Percentiles rank a stretch among this genome's conserved stretches.
Conservation (phyloP, 2,797 vertebrate species). For the Peromyscus melanophrys region DNA sequence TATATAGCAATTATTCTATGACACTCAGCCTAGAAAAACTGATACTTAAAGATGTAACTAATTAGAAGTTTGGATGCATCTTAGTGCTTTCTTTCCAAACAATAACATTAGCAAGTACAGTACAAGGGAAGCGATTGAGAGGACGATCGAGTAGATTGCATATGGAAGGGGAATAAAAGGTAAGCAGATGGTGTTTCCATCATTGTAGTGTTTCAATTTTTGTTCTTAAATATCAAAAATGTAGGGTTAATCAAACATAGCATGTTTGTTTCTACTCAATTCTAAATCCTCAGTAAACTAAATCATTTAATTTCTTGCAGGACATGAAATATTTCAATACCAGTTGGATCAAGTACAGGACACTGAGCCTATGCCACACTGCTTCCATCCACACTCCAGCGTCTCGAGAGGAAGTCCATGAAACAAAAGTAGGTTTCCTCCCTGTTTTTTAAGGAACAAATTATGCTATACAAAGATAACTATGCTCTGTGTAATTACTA, state of each 20-base stretch:
- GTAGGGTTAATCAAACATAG: not conserved
- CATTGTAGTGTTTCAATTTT: not conserved
- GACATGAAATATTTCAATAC: not conserved
- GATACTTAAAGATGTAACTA: not conserved
- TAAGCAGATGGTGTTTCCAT: not conserved
- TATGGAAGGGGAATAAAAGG: fast-evolving
- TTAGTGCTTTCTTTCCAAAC: not conserved
- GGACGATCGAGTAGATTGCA: not conserved
- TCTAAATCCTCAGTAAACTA: not conserved
- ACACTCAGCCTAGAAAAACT: not conserved
- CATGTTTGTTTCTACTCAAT: not conserved
- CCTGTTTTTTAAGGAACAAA: not conserved
- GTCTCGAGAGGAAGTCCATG: not conserved
- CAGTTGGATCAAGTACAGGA: not conserved
- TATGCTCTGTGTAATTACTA: not conserved
- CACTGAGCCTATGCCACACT: not conserved
- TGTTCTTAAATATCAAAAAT: not conserved
- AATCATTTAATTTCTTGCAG: not conserved
- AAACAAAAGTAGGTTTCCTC: not conserved
- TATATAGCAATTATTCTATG: not conserved
- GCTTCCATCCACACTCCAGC: not conserved
- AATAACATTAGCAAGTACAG: not conserved
- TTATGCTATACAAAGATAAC: not conserved
- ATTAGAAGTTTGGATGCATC: not conserved
- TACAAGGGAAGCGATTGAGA: no score